phyloP scores from a whole-genome alignment of 2,797 vertebrate genomes.

The Huso huso region DNA sequence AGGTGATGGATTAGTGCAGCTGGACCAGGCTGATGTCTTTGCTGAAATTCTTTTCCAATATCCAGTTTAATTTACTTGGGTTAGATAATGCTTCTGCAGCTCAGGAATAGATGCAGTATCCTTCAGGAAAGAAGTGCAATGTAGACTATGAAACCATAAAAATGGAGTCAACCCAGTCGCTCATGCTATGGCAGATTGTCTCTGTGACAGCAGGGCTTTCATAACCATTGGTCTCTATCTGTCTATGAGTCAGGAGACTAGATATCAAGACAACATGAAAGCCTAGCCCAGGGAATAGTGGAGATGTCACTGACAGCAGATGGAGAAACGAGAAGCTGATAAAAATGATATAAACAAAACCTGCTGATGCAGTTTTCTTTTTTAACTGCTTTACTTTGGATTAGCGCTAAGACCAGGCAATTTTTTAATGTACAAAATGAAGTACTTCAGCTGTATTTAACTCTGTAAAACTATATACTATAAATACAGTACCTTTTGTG shows the following conservation, averaged over 20 bases:
- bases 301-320: too few relatives aligned
- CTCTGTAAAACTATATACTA: too few relatives aligned
- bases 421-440: too few relatives aligned
- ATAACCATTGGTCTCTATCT: neutral
- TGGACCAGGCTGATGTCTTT: constrained; percentile 33
- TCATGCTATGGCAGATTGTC: neutral
- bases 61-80: constrained; percentile 21
- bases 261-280: neutral
- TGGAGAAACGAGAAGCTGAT: too few relatives aligned
- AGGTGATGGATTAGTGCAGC: constrained; percentile 37
- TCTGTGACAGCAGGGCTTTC: neutral
- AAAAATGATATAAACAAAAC: too few relatives aligned
- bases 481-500: too few relatives aligned
- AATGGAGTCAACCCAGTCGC: neutral
- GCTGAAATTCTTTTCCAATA: constrained; percentile 30
- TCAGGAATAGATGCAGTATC: constrained; percentile 3
- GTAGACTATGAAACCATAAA: neutral
- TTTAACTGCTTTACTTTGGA: too few relatives aligned
- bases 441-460: too few relatives aligned
- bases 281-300: neutral
- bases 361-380: too few relatives aligned
- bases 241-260: neutral
- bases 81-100: constrained; percentile 21
- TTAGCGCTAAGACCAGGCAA: too few relatives aligned
- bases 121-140: constrained; percentile 7